A percentile compares a stretch with the other conserved stretches of the same genome.
Conservation (phyloP, 2,888 invertebrate species). For the Nasonia oneida region DNA sequence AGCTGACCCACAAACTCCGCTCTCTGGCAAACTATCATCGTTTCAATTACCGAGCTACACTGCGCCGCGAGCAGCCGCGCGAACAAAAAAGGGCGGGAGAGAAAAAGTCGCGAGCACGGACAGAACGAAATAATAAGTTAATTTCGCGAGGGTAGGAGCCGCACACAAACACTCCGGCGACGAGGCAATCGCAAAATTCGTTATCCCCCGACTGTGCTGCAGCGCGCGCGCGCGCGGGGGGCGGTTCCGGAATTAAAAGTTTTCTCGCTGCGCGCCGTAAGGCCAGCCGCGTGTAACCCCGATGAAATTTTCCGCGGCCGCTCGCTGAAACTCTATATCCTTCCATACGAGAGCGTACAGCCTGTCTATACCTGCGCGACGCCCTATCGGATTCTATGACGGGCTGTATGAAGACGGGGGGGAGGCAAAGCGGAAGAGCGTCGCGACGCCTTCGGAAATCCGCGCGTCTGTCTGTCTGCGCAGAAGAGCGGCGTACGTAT, state of each 20-base stretch:
- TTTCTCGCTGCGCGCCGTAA: conserved; percentile 10
- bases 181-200: conserved; percentile 42
- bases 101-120: not conserved
- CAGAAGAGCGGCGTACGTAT: not conserved
- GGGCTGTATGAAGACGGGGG: not conserved
- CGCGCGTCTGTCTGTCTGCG: not conserved
- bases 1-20: conserved; percentile 30
- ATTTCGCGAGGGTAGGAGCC: not conserved
- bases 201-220: conserved; percentile 11
- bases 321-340: conserved; percentile 25
- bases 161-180: not conserved
- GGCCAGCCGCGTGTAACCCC: conserved; percentile 41
- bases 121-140: not conserved
- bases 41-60: conserved; percentile 29
- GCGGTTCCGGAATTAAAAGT: conserved; percentile 53
- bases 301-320: conserved; percentile 53
- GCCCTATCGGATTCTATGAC: conserved; percentile 39
- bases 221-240: not conserved
- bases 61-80: not conserved
- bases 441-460: conserved; percentile 39
- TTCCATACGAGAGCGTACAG: not conserved
- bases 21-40: conserved; percentile 28
- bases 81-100: not conserved
- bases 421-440: not conserved
- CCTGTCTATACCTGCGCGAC: not conserved